These are phyloP conservation scores for Platichthys flesus DNA, from an alignment of 2,113 vertebrate species.

Conservation along the genomic window DNA sequence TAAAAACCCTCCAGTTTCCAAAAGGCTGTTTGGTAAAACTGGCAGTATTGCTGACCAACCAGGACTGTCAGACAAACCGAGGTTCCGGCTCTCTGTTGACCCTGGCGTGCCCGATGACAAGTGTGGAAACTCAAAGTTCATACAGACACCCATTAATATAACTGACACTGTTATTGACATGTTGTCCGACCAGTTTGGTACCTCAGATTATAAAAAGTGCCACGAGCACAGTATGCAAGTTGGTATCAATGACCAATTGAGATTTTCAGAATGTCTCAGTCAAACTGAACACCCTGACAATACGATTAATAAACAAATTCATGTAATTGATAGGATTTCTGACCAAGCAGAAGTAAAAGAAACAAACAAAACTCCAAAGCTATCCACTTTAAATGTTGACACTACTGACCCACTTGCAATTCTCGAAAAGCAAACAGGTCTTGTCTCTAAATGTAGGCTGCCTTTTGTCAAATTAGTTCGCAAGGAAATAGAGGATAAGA, in stretches of 20 bases:
- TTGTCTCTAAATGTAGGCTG: conserved; percentile 57
- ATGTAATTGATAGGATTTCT: conserved; percentile 9
- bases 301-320: not conserved
- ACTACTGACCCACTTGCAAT: conserved; percentile 20
- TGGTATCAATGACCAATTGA: conserved; percentile 16
- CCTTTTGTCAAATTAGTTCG: conserved; percentile 73
- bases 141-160: conserved; percentile 4
- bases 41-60: conserved; percentile 15
- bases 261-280: conserved; percentile 22
- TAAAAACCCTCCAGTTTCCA: conserved; percentile 34
- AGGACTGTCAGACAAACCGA: conserved; percentile 22
- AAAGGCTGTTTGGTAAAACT: conserved; percentile 3
- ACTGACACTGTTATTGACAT: not conserved
- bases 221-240: conserved; percentile 2
- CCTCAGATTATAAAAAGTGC: conserved; percentile 30
- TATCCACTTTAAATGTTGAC: conserved; percentile 13
- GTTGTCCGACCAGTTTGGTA: not conserved
- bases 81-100: conserved; percentile 8
- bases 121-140: conserved; percentile 33
- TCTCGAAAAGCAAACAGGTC: conserved; percentile 40
- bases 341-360: conserved; percentile 33
- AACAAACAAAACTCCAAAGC: not conserved
- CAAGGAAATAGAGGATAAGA: conserved; percentile 55
- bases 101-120: conserved; percentile 4
- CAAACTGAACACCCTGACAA: conserved; percentile 12